These are phyloP conservation scores for Schizaphis graminum DNA, from an alignment of 2,888 invertebrate species.

Conservation along the genomic window DNA sequence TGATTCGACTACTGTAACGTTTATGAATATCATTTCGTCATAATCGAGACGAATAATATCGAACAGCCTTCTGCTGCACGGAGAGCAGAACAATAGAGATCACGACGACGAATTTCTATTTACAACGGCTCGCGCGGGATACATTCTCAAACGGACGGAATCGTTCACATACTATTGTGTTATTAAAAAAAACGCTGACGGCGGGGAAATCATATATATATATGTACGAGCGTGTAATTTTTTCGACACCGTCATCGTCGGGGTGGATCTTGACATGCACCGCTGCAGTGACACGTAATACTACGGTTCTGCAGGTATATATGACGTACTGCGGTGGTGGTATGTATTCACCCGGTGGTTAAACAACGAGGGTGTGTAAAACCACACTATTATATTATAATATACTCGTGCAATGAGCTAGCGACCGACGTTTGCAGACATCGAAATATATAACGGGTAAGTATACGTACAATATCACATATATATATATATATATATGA, in stretches of 20 bases:
- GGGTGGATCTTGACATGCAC: background rate
- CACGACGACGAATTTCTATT: background rate
- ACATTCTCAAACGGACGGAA: background rate
- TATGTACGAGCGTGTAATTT: background rate
- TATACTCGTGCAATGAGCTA: background rate
- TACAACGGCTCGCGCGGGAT: background rate
- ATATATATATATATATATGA: background rate
- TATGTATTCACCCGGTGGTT: background rate
- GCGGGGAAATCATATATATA: background rate
- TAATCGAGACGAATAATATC: too few species aligned
- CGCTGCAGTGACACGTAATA: background rate
- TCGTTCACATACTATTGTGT: background rate
- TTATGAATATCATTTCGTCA: too few species aligned
- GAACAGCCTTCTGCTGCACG: too few species aligned
- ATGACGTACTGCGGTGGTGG: background rate
- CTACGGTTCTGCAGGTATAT: background rate
- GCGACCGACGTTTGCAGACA: background rate
- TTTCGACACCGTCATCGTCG: background rate
- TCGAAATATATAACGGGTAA: background rate
- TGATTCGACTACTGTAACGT: too few species aligned
- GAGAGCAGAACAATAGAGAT: too few species aligned
- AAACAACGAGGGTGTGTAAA: slow-evolving; percentile 14
- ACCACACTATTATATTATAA: slow-evolving; percentile 15
- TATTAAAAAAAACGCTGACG: background rate
- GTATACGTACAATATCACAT: background rate